phyloP scores from a whole-genome alignment of 2,888 invertebrate species.

The Salpingus planirostris region DNA sequence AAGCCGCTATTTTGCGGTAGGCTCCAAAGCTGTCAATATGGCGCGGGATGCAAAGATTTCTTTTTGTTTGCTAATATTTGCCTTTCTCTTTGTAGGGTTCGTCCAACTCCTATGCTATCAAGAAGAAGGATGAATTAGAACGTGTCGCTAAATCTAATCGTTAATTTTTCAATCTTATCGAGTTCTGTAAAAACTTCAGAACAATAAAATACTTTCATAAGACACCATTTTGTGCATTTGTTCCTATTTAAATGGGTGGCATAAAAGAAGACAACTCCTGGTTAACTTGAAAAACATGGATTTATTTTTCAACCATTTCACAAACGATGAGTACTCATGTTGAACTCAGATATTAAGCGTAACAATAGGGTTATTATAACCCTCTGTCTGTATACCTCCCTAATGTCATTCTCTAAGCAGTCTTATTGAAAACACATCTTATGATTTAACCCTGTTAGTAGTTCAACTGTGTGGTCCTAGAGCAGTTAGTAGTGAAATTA shows the following conservation, averaged over 20 bases:
- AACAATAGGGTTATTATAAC: conserved; percentile 28
- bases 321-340: conserved; percentile 41
- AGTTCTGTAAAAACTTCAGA: neutral
- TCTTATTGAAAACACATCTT: conserved; percentile 38
- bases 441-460: conserved; percentile 38
- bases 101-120: conserved; percentile 99
- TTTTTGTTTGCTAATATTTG: conserved; percentile 3
- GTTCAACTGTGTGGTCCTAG: conserved; percentile 37
- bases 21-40: too few species aligned
- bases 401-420: conserved; percentile 39
- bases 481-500: conserved; percentile 13
- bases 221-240: neutral
- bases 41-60: too few species aligned
- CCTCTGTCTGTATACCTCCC: conserved; percentile 35
- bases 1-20: too few species aligned
- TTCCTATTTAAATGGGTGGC: neutral
- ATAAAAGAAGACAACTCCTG: conserved; percentile 2
- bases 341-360: conserved; percentile 41
- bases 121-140: conserved; percentile 99
- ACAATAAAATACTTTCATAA: conserved; percentile 3
- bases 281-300: conserved; percentile 36
- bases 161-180: conserved; percentile 52
- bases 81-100: conserved; percentile 61
- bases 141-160: conserved; percentile 99
- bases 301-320: conserved; percentile 39